Percentiles rank a stretch among this genome's conserved stretches.
phyloP scores from a whole-genome alignment of 2,888 invertebrate genomes.

The Temnothorax ravouxi region DNA sequence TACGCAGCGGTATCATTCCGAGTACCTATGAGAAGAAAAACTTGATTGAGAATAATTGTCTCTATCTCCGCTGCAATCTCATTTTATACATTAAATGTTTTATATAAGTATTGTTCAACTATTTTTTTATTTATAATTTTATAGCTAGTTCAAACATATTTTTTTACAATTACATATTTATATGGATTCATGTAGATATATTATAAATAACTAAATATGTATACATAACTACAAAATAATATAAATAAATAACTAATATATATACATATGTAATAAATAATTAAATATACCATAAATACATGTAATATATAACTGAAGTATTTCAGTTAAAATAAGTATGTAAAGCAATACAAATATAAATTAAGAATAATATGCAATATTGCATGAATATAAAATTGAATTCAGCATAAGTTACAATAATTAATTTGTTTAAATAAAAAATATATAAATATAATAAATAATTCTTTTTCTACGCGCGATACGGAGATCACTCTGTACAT shows the following conservation, averaged over 20 bases:
- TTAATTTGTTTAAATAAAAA: background rate
- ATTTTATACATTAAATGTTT: background rate
- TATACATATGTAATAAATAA: too few species aligned
- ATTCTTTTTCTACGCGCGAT: background rate
- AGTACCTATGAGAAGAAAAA: background rate
- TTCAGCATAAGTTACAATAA: background rate
- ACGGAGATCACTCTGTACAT: background rate
- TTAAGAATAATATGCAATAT: background rate
- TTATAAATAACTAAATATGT: too few species aligned
- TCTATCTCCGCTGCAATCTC: background rate
- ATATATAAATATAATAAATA: background rate
- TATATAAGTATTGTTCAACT: background rate
- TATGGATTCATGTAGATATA: background rate
- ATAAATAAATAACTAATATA: too few species aligned
- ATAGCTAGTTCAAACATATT: background rate
- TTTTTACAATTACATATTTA: background rate
- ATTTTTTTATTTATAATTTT: background rate
- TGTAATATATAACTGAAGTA: too few species aligned
- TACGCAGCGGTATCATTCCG: background rate
- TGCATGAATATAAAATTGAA: background rate
- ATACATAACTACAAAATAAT: too few species aligned
- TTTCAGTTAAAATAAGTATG: too few species aligned
- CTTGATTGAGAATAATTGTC: background rate
- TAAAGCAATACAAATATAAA: background rate
- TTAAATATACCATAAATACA: too few species aligned